Evolutionary conservation across 2,888 invertebrate species (phyloP).

Genomic region (Baronia brevicornis): DNA sequence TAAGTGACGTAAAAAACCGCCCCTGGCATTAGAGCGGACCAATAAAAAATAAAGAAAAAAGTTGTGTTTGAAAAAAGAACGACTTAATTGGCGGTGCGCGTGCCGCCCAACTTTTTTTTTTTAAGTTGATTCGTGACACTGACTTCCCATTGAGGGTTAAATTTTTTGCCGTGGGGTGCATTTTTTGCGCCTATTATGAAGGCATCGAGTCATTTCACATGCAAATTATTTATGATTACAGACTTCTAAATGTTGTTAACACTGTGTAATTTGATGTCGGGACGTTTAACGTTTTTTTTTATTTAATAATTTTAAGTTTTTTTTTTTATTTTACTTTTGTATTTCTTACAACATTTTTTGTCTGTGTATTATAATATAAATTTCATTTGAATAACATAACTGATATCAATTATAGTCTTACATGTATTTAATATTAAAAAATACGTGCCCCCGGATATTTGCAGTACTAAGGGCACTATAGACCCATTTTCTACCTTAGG

Average conservation of each 20-base stretch:
- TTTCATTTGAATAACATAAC: no score
- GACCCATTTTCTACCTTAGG: no score
- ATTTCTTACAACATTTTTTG: neutral
- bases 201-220: constrained; percentile 30
- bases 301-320: constrained; percentile 5
- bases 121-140: constrained; percentile 29
- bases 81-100: constrained; percentile 63
- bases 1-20: constrained; percentile 48
- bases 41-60: constrained; percentile 58
- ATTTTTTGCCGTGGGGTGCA: constrained; percentile 48
- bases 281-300: constrained; percentile 24
- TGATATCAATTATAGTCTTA: no score
- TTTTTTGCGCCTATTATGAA: constrained; percentile 63
- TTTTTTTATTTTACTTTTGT: constrained; percentile 3
- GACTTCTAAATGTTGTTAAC: constrained; percentile 40
- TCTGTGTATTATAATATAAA: no score
- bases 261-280: constrained; percentile 34
- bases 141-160: constrained; percentile 26
- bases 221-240: constrained; percentile 60
- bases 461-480: no score
- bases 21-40: constrained; percentile 48
- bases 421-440: no score
- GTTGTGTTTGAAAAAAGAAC: constrained; percentile 50
- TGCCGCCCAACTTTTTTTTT: constrained; percentile 60
- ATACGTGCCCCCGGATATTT: no score